Evolutionary conservation across 2,113 vertebrate species (phyloP), one percentile per base, ranked within the genome.

Genomic region (Calidris pugnax): DNA sequence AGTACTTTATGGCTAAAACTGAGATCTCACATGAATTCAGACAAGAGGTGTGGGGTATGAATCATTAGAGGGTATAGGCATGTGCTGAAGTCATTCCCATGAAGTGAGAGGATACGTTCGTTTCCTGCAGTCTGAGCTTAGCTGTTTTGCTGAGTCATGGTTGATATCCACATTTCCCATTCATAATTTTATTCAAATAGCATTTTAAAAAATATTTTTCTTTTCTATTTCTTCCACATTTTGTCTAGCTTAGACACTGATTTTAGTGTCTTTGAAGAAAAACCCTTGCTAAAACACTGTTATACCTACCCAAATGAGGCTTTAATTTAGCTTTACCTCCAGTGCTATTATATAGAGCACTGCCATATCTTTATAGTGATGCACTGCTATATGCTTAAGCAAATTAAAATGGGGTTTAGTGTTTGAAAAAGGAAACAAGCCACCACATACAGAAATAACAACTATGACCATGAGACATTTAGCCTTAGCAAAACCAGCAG

Each of bases 371-470:
- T 71, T 91, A 37, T 47, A 69, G 22, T 43, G 85, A 87, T 57
- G 69, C 7, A 67, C 51, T 60, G 35, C 41, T 88, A 33, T 76
- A 48, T 82, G 39, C 68, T 78, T 89, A 90, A 80, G 76, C 78
- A 90, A 92, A 82, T 75, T 50, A 62, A 64, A 62, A 53, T 12
- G 26, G 13, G 26, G 11, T 76, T 79, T 62, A 62, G 50, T 50
- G 21, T 84, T 88, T 90, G 60, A 81, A 84, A 95, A 79, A 81
- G 64, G 84, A 97, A 96, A 78, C 51, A 66, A 85, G 47, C 67
- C 26, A 56, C 50, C 57, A 85, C 62, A 77, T 41, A 67, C 4
- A 76, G 80, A 85, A 87, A 90, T 53, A 87, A 48, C 32, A 89
- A 19, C 45, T 79, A 55, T 85, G 66, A 73, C 79, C 56, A 71